These are phyloP conservation scores for Poecilia wingei DNA, from an alignment of 2,797 vertebrate species.

Conservation along the genomic window DNA sequence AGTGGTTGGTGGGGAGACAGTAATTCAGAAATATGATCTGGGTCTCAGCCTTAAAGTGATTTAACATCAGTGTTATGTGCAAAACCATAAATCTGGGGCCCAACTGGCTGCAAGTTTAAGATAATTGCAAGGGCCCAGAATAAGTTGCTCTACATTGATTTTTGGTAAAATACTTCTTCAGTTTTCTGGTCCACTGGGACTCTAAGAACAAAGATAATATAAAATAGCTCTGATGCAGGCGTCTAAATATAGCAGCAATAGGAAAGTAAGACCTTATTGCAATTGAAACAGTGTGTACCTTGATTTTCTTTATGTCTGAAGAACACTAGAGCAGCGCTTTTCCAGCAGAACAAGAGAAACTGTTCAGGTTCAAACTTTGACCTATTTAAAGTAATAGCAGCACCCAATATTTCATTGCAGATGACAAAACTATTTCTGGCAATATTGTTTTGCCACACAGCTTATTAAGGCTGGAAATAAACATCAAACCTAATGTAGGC, in stretches of 20 bases:
- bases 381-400: background rate
- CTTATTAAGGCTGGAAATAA: background rate
- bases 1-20: conserved; percentile 2
- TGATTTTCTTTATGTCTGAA: background rate
- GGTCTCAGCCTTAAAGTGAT: conserved; percentile 16
- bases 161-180: conserved; percentile 5
- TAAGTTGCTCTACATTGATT: conserved; percentile 8
- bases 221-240: conserved; percentile 12
- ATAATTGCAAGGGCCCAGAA: conserved; percentile 6
- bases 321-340: background rate
- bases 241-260: background rate
- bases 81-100: conserved; percentile 33
- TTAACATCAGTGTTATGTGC: conserved; percentile 15
- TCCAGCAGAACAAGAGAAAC: background rate
- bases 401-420: background rate
- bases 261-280: background rate
- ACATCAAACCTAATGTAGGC: background rate
- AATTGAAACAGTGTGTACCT: background rate
- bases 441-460: background rate
- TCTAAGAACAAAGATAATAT: conserved; percentile 5
- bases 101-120: conserved; percentile 8
- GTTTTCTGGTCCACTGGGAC: conserved; percentile 10
- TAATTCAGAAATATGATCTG: conserved; percentile 32
- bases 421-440: background rate
- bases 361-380: background rate